Percentiles rank a stretch among this genome's conserved stretches.
Conservation (phyloP, 2,113 vertebrate genomes). For the Promerops cafer region DNA sequence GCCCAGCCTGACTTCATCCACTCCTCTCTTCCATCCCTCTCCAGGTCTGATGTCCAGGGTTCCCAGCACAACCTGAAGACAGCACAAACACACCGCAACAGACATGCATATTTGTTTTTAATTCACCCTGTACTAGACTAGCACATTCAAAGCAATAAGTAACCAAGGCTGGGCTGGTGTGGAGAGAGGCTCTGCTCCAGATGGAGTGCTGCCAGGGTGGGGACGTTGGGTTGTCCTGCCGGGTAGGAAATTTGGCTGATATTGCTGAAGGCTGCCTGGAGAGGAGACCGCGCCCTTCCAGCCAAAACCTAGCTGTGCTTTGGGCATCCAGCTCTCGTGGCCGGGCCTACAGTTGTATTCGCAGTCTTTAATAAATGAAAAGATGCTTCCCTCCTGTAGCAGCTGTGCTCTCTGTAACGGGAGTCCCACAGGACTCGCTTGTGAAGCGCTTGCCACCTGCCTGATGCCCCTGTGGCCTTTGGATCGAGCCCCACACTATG, state of each 20-base stretch:
- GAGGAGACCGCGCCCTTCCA: not conserved
- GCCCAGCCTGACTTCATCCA: not conserved
- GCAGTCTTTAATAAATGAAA: conserved; percentile 31
- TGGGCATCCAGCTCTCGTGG: not conserved
- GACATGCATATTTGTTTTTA: conserved; percentile 3
- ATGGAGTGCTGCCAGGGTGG: not conserved
- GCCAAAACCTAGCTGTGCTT: conserved; percentile 29
- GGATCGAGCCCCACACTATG: fast-evolving
- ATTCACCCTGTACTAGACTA: conserved; percentile 34
- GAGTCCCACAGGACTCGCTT: fast-evolving
- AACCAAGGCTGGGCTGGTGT: not conserved
- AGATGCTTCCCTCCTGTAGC: not conserved
- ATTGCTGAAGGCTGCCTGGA: not conserved
- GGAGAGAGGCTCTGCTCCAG: not conserved
- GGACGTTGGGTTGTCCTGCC: not conserved
- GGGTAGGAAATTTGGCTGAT: not conserved
- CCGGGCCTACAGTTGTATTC: not conserved
- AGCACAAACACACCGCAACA: not conserved
- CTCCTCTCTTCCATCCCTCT: not conserved
- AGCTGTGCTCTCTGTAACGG: not conserved
- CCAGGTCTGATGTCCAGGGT: not conserved
- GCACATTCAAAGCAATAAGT: conserved; percentile 10
- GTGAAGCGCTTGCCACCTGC: fast-evolving
- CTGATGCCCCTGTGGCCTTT: not conserved
- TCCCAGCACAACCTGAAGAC: not conserved